Evolutionary conservation across 2,888 invertebrate species (phyloP).

Genomic region (Zygogramma bicolorata): DNA sequence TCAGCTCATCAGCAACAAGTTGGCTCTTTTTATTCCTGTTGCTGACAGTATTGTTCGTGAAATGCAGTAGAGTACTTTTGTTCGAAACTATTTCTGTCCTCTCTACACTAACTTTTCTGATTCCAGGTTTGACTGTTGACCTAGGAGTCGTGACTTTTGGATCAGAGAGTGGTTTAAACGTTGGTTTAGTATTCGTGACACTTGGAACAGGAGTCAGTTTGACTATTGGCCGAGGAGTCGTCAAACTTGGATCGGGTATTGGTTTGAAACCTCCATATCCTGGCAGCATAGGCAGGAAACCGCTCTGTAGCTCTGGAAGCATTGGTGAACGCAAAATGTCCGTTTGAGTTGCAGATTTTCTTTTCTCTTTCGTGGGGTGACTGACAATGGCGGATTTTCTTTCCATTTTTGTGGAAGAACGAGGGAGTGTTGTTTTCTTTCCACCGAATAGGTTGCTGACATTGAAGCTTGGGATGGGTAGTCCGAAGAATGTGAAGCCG

Average conservation of each 20-base stretch:
- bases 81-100: slow-evolving; percentile 15
- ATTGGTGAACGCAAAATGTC: slow-evolving; percentile 15
- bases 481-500: slow-evolving; percentile 87
- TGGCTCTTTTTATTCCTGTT: slow-evolving; percentile 28
- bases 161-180: slow-evolving; percentile 75
- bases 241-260: slow-evolving; percentile 59
- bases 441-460: slow-evolving; percentile 72
- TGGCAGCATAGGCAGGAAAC: slow-evolving; percentile 82
- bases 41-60: slow-evolving; percentile 2
- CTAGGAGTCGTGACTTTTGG: slow-evolving; percentile 26
- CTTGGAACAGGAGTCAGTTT: too few species aligned
- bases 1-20: background rate
- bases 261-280: slow-evolving; percentile 82
- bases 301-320: slow-evolving; percentile 78
- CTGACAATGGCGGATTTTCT: slow-evolving; percentile 62
- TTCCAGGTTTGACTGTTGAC: background rate
- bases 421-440: slow-evolving; percentile 54
- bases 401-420: slow-evolving; percentile 40
- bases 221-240: too few species aligned
- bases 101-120: slow-evolving; percentile 19
- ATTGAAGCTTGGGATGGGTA: slow-evolving; percentile 81
- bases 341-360: slow-evolving; percentile 31
- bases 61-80: slow-evolving; percentile 17
- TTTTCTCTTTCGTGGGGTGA: slow-evolving; percentile 30
- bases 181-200: too few species aligned